A percentile compares a stretch with the other conserved stretches of the same genome.
Conservation (phyloP, 2,888 invertebrate species). For the Crepidodera aurea region DNA sequence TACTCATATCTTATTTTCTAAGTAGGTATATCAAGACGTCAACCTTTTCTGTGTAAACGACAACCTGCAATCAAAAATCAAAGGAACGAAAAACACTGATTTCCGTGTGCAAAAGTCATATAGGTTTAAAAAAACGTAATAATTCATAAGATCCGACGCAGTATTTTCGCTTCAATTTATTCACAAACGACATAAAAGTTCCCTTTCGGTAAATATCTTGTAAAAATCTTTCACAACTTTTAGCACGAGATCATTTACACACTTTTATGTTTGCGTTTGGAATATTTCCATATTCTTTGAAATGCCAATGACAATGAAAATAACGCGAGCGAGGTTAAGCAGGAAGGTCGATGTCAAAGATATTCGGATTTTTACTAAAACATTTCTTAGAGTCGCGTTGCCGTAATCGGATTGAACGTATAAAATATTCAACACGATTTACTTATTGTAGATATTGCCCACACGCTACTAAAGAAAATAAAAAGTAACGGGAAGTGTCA, state of each 20-base stretch:
- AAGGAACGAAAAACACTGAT: too few species aligned
- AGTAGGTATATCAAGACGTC: too few species aligned
- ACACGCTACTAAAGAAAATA: background rate
- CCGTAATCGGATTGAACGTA: background rate
- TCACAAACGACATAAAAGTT: too few species aligned
- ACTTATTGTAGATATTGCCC: background rate
- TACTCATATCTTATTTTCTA: too few species aligned
- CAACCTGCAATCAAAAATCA: too few species aligned
- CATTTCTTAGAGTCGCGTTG: background rate
- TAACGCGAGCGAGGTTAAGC: conserved; percentile 11
- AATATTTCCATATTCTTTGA: background rate
- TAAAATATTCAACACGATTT: conserved; percentile 7
- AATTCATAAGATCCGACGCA: too few species aligned
- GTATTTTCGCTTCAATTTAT: too few species aligned
- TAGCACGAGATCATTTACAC: background rate
- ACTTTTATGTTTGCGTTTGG: background rate
- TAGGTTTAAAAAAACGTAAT: too few species aligned
- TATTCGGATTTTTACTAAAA: background rate
- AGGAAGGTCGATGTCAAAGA: conserved; percentile 15
- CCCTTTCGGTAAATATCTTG: too few species aligned
- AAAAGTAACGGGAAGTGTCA: too few species aligned
- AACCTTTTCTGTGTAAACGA: too few species aligned
- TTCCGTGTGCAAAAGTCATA: too few species aligned
- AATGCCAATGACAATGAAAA: conserved; percentile 18
- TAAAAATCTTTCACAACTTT: background rate